Evolutionary conservation across 2,113 vertebrate species (phyloP).

Genomic region (Podilymbus podiceps): DNA sequence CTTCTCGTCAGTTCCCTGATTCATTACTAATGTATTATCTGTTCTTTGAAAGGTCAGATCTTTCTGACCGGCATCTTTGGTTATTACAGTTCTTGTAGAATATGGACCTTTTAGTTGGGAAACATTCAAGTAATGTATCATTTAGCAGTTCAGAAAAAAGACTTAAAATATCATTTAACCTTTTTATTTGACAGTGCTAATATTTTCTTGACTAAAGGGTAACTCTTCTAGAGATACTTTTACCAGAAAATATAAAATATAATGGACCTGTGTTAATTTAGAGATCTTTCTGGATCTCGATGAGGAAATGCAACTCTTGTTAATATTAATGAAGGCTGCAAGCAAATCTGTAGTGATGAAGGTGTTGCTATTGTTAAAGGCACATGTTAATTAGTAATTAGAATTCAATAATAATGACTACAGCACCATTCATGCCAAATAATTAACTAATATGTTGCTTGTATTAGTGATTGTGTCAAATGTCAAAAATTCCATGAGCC

Average conservation of each 20-base stretch:
- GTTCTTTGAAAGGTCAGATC: constrained; percentile 12
- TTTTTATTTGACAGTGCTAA: background rate
- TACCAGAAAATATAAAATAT: background rate
- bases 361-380: background rate
- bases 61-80: background rate
- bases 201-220: background rate
- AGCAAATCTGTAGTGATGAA: background rate
- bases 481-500: background rate
- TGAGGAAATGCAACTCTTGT: background rate
- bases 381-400: background rate
- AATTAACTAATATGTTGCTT: background rate
- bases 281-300: background rate
- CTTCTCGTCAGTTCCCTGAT: background rate
- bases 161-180: background rate
- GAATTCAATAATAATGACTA: background rate
- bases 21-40: background rate
- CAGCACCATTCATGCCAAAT: background rate
- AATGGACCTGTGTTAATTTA: background rate
- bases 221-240: background rate
- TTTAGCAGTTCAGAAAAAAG: constrained; percentile 7
- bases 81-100: background rate
- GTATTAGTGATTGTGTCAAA: background rate
- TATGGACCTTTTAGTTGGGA: background rate
- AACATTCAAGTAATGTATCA: background rate
- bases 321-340: background rate